phyloP scores from a whole-genome alignment of 2,888 invertebrate genomes.

The Frankliniella intonsa region DNA sequence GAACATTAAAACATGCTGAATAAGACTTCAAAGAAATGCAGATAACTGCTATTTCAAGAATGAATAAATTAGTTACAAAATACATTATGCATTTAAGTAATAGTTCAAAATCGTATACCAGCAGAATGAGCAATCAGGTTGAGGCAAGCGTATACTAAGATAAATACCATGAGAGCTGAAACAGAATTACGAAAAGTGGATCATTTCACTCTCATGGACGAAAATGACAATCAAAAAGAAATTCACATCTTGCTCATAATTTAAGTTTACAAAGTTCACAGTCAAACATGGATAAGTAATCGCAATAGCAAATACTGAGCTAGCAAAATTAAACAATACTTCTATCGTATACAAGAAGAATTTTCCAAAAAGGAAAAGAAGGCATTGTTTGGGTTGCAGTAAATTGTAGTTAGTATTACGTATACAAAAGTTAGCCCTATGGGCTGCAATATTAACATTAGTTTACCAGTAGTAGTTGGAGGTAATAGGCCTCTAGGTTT shows the following conservation, averaged over 20 bases:
- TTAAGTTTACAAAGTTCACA: slow-evolving; percentile 7
- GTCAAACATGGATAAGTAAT: slow-evolving; percentile 15
- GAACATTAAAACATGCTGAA: background rate
- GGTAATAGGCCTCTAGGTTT: background rate
- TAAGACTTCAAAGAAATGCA: background rate
- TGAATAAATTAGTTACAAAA: slow-evolving; percentile 7
- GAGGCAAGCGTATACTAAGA: slow-evolving; percentile 22
- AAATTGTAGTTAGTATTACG: background rate
- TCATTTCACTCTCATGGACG: background rate
- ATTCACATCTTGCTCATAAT: background rate
- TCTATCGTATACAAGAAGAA: background rate
- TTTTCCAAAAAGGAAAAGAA: background rate
- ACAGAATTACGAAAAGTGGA: background rate
- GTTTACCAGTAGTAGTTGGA: background rate
- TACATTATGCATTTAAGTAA: background rate
- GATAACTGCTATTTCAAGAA: background rate
- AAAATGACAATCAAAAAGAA: background rate
- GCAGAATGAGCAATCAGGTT: slow-evolving; percentile 16
- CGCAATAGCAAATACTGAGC: background rate
- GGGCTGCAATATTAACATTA: too few relatives aligned
- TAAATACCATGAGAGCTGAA: background rate
- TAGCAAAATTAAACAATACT: slow-evolving; percentile 22
- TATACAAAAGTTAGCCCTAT: background rate
- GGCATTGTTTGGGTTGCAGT: slow-evolving; percentile 7
- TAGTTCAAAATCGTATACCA: background rate